Percentiles rank a stretch among this genome's conserved stretches.
phyloP scores from a whole-genome alignment of 2,113 vertebrate species.

The Nibea coibor region DNA sequence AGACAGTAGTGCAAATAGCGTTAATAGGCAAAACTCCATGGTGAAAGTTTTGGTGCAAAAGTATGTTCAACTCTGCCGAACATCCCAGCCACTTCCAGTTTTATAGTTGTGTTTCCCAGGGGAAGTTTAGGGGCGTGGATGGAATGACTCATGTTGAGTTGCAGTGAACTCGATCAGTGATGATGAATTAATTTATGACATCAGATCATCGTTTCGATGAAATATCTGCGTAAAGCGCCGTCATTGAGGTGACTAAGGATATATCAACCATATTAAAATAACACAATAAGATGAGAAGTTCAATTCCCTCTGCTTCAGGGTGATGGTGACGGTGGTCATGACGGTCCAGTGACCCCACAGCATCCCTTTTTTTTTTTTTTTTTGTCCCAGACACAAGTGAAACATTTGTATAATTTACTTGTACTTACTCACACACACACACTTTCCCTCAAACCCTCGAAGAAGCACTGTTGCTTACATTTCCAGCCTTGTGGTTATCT shows the following conservation, averaged over 20 bases:
- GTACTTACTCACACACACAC: not conserved
- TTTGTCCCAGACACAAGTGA: slow-evolving; percentile 8
- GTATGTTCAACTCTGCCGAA: slow-evolving; percentile 27
- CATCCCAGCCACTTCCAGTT: slow-evolving; percentile 36
- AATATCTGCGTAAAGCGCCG: not conserved
- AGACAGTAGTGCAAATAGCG: slow-evolving; percentile 51
- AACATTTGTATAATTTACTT: slow-evolving; percentile 10
- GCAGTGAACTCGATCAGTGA: not conserved
- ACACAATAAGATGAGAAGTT: not conserved
- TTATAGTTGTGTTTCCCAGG: slow-evolving; percentile 65
- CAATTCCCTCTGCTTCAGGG: not conserved
- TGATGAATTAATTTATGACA: slow-evolving; percentile 30
- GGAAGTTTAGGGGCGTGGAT: slow-evolving; percentile 68
- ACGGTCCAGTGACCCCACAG: not conserved
- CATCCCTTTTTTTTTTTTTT: not conserved
- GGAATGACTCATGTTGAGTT: slow-evolving; percentile 61
- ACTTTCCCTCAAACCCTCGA: no score
- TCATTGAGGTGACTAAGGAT: slow-evolving; percentile 35
- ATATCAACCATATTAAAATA: not conserved
- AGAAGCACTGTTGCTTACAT: no score
- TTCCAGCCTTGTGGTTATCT: not conserved
- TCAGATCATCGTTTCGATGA: slow-evolving; percentile 1
- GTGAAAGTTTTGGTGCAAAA: slow-evolving; percentile 19
- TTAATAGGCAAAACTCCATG: slow-evolving; percentile 71
- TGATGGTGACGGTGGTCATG: slow-evolving; percentile 9